Evolutionary conservation across 2,888 invertebrate genomes (phyloP).

Genomic region (Oscheius sp.): DNA sequence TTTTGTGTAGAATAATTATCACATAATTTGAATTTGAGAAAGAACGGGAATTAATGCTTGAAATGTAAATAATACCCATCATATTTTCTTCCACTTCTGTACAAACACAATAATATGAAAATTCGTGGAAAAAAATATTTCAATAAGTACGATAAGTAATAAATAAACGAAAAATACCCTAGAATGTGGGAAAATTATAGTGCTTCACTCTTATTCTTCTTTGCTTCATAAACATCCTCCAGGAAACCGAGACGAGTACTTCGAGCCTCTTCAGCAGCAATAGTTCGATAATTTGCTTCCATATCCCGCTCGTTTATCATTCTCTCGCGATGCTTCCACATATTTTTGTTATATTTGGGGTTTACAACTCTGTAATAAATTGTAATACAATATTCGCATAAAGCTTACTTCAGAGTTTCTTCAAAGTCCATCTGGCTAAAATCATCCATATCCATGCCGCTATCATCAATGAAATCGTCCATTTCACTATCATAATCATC

Average conservation of each 20-base stretch:
- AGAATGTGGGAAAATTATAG: conserved; percentile 1
- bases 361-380: conserved; percentile 58
- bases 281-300: conserved; percentile 62
- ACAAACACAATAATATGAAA: too few relatives aligned
- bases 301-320: conserved; percentile 62
- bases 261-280: conserved; percentile 64
- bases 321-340: conserved; percentile 66
- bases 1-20: too few relatives aligned
- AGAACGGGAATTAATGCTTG: too few relatives aligned
- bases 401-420: conserved; percentile 58
- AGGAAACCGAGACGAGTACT: conserved; percentile 63
- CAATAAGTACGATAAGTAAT: background rate
- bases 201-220: conserved; percentile 51
- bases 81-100: too few relatives aligned
- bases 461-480: conserved; percentile 72
- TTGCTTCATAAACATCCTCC: conserved; percentile 63
- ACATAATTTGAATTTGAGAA: too few relatives aligned
- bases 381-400: background rate
- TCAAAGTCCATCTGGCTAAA: conserved; percentile 62
- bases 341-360: conserved; percentile 66
- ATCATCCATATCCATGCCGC: conserved; percentile 59
- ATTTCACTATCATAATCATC: conserved; percentile 69
- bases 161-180: background rate
- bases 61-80: too few relatives aligned
- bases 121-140: too few relatives aligned